These are phyloP conservation scores for Ammodytes dubius DNA, from an alignment of 2,113 vertebrate genomes.

Conservation along the genomic window DNA sequence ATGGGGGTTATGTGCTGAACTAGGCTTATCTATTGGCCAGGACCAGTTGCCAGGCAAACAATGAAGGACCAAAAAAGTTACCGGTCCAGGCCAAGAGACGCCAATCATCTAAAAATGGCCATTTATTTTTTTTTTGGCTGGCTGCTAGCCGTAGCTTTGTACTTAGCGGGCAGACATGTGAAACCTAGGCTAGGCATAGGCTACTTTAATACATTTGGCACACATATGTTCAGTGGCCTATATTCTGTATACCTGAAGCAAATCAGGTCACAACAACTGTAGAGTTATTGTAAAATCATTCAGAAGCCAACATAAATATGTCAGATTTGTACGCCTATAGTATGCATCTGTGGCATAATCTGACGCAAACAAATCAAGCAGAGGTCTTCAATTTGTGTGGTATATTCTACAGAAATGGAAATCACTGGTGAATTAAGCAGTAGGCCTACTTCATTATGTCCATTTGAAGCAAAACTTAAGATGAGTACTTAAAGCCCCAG, in stretches of 20 bases:
- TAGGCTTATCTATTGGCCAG: not conserved
- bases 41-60: conserved; percentile 32
- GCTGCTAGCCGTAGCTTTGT: conserved; percentile 1
- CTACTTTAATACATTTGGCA: not conserved
- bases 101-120: not conserved
- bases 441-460: not conserved
- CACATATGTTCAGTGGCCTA: not conserved
- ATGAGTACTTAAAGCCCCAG: conserved; percentile 8
- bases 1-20: not conserved
- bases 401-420: not conserved
- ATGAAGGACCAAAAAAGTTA: not conserved
- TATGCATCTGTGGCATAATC: not conserved
- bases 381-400: not conserved
- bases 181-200: not conserved
- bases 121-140: not conserved
- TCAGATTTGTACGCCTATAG: not conserved
- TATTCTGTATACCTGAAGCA: not conserved
- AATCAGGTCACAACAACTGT: not conserved
- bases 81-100: not conserved
- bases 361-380: not conserved
- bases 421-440: not conserved
- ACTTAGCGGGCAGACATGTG: not conserved
- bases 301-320: not conserved
- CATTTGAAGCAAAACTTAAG: conserved; percentile 3
- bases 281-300: not conserved